Conservation (phyloP, 2,113 vertebrate genomes). For the Recurvirostra avosetta region DNA sequence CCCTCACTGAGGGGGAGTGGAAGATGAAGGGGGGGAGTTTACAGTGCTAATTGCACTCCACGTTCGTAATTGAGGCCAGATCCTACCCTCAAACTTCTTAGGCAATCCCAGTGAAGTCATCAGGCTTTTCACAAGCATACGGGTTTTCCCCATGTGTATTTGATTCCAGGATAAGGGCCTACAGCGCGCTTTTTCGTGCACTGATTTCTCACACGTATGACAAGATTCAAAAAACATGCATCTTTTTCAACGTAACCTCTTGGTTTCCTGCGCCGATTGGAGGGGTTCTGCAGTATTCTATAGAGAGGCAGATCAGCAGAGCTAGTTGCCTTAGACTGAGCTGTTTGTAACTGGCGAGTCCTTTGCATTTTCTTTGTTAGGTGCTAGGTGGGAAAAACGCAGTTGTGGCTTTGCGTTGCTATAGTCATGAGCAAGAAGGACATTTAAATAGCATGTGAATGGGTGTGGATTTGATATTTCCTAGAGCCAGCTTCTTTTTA, state of each 20-base stretch:
- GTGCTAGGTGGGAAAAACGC: neutral
- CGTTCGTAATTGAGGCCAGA: neutral
- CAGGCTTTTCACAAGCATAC: conserved; percentile 8
- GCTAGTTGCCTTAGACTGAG: neutral
- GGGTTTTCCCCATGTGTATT: conserved; percentile 2
- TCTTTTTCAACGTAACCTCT: neutral
- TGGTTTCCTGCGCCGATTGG: neutral
- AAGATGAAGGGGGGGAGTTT: neutral
- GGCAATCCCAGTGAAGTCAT: conserved; percentile 33
- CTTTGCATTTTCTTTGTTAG: neutral
- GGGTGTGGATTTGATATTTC: conserved; percentile 27
- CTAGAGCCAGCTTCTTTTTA: conserved; percentile 7
- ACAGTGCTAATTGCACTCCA: neutral
- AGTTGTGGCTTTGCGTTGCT: neutral
- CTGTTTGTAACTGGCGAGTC: neutral
- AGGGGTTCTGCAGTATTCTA: neutral
- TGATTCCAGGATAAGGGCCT: conserved; percentile 9
- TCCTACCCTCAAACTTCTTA: neutral
- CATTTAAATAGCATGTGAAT: neutral
- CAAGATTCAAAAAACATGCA: neutral
- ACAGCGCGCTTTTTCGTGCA: neutral
- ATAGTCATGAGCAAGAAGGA: neutral
- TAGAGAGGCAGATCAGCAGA: neutral
- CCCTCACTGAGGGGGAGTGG: neutral
- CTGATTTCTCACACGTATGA: neutral